Conservation (phyloP, 2,113 vertebrate species). For the Euleptes europaea region DNA sequence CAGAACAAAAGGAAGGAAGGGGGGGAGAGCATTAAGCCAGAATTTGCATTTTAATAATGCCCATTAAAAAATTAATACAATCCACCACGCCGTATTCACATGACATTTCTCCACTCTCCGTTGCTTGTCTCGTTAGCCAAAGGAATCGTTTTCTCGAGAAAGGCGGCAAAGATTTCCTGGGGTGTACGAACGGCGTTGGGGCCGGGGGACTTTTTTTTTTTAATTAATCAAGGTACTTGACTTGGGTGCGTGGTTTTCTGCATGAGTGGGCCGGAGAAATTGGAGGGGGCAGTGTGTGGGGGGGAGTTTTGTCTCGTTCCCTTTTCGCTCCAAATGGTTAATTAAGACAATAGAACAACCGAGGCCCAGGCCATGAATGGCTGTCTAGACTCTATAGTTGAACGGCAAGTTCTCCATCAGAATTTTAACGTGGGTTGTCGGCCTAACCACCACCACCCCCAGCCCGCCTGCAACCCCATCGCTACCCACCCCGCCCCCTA, state of each 20-base stretch:
- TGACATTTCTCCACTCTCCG: not conserved
- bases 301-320: constrained; percentile 69
- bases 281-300: constrained; percentile 51
- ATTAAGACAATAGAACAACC: constrained; percentile 76
- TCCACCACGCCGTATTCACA: constrained; percentile 45
- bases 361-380: constrained; percentile 59
- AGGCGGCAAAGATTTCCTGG: constrained; percentile 17
- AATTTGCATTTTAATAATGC: constrained; percentile 68
- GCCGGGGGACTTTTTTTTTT: not conserved
- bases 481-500: constrained; percentile 62
- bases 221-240: constrained; percentile 64
- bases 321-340: constrained; percentile 64
- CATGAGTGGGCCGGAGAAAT: constrained; percentile 28
- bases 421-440: constrained; percentile 69
- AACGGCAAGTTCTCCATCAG: constrained; percentile 66
- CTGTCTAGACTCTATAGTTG: constrained; percentile 74
- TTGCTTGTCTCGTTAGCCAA: not conserved
- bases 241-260: constrained; percentile 58
- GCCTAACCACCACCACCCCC: constrained; percentile 52
- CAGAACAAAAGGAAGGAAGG: not conserved
- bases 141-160: constrained; percentile 49
- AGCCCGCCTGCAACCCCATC: constrained; percentile 48
- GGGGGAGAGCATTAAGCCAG: constrained; percentile 51
- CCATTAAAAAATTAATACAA: constrained; percentile 62
- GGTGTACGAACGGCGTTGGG: not conserved